phyloP scores from a whole-genome alignment of 2,888 invertebrate species.

The Agonopterix subpropinquella region DNA sequence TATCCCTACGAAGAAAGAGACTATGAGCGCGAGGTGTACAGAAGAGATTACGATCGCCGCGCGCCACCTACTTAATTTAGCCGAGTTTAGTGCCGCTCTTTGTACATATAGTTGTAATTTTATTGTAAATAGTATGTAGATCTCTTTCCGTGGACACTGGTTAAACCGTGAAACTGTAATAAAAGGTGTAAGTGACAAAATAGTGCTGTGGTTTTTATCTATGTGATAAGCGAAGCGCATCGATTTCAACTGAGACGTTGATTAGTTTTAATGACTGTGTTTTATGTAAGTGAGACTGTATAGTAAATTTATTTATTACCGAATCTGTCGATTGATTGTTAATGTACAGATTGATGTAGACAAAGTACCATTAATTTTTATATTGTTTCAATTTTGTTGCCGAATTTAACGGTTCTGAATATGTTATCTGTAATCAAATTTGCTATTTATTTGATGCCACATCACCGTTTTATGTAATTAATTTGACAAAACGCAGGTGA shows the following conservation, averaged over 20 bases:
- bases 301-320: constrained; percentile 71
- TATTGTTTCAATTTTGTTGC: constrained; percentile 61
- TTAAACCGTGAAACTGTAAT: constrained; percentile 38
- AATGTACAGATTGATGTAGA: constrained; percentile 57
- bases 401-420: constrained; percentile 42
- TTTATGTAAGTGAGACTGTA: constrained; percentile 67
- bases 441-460: constrained; percentile 56
- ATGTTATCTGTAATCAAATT: constrained; percentile 45
- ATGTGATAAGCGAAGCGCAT: constrained; percentile 65
- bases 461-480: constrained; percentile 41
- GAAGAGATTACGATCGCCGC: constrained; percentile 79
- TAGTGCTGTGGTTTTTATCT: constrained; percentile 73
- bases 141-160: constrained; percentile 50
- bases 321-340: constrained; percentile 58
- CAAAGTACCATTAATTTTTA: constrained; percentile 50
- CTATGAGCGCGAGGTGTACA: constrained; percentile 73
- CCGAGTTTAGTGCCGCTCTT: constrained; percentile 10
- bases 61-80: constrained; percentile 72
- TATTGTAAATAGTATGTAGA: constrained; percentile 51
- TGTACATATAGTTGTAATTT: constrained; percentile 52
- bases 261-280: constrained; percentile 40
- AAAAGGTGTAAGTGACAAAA: constrained; percentile 66
- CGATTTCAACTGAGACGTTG: constrained; percentile 43
- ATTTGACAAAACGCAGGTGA: constrained; percentile 58
- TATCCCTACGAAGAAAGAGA: constrained; percentile 73